phyloP scores from a whole-genome alignment of 1,140 invertebrate genomes.

The Drosophila parabipectinata region DNA sequence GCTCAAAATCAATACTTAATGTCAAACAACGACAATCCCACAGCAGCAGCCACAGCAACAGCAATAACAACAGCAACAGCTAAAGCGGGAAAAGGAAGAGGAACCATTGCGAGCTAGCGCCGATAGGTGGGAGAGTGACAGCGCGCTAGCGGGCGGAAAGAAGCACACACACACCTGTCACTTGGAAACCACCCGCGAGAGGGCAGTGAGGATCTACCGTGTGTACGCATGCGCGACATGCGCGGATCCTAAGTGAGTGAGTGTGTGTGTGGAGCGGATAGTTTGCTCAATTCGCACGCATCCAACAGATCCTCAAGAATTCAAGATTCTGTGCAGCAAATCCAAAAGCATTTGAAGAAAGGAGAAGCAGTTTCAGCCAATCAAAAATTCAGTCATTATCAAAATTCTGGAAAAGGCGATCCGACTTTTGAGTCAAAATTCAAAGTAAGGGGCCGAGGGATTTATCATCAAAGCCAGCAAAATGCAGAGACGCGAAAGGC shows the following conservation, averaged over 20 bases:
- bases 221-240: slow-evolving; percentile 70
- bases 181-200: slow-evolving; percentile 14
- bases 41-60: slow-evolving; percentile 19
- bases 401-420: slow-evolving; percentile 66
- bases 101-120: slow-evolving; percentile 49
- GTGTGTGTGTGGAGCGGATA: slow-evolving; percentile 25
- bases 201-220: slow-evolving; percentile 24
- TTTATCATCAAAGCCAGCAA: slow-evolving; percentile 29
- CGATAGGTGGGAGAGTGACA: slow-evolving; percentile 10
- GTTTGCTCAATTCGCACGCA: slow-evolving; percentile 32
- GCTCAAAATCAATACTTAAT: slow-evolving; percentile 70
- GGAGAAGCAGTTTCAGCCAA: slow-evolving; percentile 23
- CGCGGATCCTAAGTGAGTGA: slow-evolving; percentile 58
- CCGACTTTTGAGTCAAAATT: slow-evolving; percentile 61
- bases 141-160: background rate
- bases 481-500: slow-evolving; percentile 74
- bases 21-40: slow-evolving; percentile 53
- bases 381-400: slow-evolving; percentile 45
- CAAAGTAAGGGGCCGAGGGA: slow-evolving; percentile 44
- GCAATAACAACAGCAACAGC: slow-evolving; percentile 19
- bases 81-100: slow-evolving; percentile 38
- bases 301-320: slow-evolving; percentile 19
- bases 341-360: slow-evolving; percentile 11
- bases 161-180: slow-evolving; percentile 25
- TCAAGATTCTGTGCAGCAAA: background rate